These are phyloP conservation scores for Limnodromus scolopaceus DNA, from an alignment of 2,797 vertebrate genomes.

Conservation along the genomic window DNA sequence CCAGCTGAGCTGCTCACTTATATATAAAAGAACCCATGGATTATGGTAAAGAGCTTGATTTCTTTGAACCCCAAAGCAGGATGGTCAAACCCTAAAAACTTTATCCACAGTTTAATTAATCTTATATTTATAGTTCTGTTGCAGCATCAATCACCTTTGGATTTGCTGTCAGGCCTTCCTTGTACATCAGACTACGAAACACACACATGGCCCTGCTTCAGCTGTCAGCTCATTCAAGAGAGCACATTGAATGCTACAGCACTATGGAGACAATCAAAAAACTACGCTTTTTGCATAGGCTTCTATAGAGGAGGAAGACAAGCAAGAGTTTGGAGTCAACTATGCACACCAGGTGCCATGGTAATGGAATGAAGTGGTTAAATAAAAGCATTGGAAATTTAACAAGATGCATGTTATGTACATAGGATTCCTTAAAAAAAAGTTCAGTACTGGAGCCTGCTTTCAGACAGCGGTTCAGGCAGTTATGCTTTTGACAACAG, in stretches of 20 bases:
- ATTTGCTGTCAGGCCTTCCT: not conserved
- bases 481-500: not conserved
- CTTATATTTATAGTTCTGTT: not conserved
- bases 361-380: not conserved
- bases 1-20: not conserved
- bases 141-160: not conserved
- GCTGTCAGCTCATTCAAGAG: not conserved
- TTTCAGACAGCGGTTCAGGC: not conserved
- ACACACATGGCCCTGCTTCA: not conserved
- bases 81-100: not conserved
- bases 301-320: not conserved
- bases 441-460: not conserved
- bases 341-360: not conserved
- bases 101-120: not conserved
- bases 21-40: not conserved
- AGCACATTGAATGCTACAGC: not conserved
- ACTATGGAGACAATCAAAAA: not conserved
- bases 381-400: not conserved
- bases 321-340: not conserved
- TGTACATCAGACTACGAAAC: not conserved
- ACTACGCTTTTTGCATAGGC: not conserved
- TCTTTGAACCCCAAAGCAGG: constrained; percentile 6
- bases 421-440: not conserved
- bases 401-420: not conserved
- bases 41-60: not conserved